These are phyloP conservation scores for Gortyna flavago DNA, from an alignment of 2,888 invertebrate genomes.

Conservation along the genomic window DNA sequence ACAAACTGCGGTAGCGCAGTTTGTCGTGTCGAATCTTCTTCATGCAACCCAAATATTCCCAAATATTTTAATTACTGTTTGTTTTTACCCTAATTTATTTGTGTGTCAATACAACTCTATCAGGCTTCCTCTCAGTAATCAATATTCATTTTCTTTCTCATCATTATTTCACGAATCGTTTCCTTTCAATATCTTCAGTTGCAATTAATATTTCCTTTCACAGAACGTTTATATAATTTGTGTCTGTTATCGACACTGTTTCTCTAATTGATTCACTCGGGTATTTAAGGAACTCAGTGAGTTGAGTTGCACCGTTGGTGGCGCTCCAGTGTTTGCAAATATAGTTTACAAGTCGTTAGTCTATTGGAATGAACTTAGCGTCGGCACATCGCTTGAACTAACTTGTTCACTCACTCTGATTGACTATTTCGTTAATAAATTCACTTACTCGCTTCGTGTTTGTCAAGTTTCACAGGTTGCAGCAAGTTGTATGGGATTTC, in stretches of 20 bases:
- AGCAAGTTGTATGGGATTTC: neutral
- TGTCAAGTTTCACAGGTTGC: conserved; percentile 7
- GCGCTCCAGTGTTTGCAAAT: conserved; percentile 2
- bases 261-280: conserved; percentile 30
- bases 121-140: neutral
- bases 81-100: no score
- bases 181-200: neutral
- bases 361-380: conserved; percentile 10
- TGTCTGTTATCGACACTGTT: conserved; percentile 2
- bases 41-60: no score
- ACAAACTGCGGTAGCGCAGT: no score
- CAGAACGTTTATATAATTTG: neutral
- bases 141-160: neutral
- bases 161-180: neutral
- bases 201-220: conserved; percentile 2
- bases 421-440: conserved; percentile 21
- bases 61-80: neutral
- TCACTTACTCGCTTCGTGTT: conserved; percentile 7
- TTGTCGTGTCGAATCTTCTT: no score
- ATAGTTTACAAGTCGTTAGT: conserved; percentile 30
- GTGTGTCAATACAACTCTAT: neutral
- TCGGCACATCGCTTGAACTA: conserved; percentile 9
- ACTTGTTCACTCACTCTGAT: conserved; percentile 8
- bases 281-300: neutral
- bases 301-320: neutral